Conservation (phyloP, 2,113 vertebrate species). For the Dicrurus megarhynchus region DNA sequence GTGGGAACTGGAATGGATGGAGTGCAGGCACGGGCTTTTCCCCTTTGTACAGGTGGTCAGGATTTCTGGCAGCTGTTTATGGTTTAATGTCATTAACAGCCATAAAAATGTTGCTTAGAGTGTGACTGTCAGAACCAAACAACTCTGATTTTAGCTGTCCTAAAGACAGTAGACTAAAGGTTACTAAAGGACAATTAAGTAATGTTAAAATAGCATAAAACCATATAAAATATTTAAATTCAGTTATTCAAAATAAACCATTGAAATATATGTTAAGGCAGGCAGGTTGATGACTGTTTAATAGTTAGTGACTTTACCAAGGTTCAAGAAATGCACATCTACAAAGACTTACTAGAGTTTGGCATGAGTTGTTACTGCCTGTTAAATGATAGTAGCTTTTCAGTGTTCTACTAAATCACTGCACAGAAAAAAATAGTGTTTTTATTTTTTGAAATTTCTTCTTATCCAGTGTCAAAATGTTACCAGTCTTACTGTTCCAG, state of each 20-base stretch:
- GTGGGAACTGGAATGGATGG: not conserved
- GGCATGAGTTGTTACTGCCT: not conserved
- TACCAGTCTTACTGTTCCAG: not conserved
- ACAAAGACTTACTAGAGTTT: not conserved
- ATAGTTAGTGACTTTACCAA: not conserved
- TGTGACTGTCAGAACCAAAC: not conserved
- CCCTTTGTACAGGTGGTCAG: not conserved
- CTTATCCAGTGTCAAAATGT: not conserved
- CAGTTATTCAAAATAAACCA: not conserved
- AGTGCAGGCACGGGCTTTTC: not conserved
- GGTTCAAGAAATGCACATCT: not conserved
- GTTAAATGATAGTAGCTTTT: not conserved
- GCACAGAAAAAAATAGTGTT: not conserved
- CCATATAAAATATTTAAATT: not conserved
- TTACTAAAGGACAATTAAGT: not conserved
- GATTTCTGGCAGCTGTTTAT: not conserved
- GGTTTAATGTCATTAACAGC: not conserved
- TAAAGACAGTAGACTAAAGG: not conserved
- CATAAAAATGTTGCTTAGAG: not conserved
- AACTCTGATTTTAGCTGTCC: not conserved
- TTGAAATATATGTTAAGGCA: not conserved
- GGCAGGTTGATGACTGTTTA: not conserved
- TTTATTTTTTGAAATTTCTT: not conserved
- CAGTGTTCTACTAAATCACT: not conserved
- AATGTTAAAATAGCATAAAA: not conserved